These are phyloP conservation scores for Agapostemon virescens DNA, from an alignment of 2,888 invertebrate species.

Conservation along the genomic window DNA sequence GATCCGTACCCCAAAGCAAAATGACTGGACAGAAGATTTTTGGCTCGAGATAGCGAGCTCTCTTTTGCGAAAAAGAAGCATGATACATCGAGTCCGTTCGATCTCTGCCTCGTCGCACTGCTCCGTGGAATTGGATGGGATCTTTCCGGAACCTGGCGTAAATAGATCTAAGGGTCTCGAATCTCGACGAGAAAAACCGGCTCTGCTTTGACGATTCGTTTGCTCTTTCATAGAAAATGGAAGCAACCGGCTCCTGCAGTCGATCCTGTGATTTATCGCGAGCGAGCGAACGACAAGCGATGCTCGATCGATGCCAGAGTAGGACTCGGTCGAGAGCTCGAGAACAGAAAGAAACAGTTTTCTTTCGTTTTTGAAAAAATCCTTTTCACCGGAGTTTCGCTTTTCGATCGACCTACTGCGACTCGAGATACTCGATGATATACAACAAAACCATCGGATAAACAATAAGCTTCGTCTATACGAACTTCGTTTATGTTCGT, in stretches of 20 bases:
- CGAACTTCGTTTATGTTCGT: too few relatives aligned
- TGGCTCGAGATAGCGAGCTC: background rate
- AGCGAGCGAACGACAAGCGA: constrained; percentile 32
- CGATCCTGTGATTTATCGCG: constrained; percentile 42
- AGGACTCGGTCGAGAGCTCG: background rate
- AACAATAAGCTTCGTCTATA: too few relatives aligned
- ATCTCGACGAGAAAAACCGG: constrained; percentile 21
- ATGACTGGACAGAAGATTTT: constrained; percentile 9
- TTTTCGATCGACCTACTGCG: background rate
- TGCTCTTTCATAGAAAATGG: constrained; percentile 20
- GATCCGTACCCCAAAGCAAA: background rate
- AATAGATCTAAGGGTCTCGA: background rate
- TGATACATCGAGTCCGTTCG: constrained; percentile 45
- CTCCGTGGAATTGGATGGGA: constrained; percentile 50
- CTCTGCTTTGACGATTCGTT: constrained; percentile 42
- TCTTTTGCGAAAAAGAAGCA: constrained; percentile 32
- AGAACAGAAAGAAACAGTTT: background rate
- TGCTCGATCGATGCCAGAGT: constrained; percentile 44
- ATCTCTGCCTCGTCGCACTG: constrained; percentile 31
- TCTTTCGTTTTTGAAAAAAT: constrained; percentile 1
- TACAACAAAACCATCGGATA: too few relatives aligned
- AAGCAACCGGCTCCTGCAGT: constrained; percentile 9
- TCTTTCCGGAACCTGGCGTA: background rate
- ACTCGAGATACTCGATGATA: too few relatives aligned
- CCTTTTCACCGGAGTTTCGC: background rate